Evolutionary conservation across 2,113 vertebrate genomes (phyloP), one percentile per base, ranked within the genome.

Genomic region (Tautogolabrus adspersus): DNA sequence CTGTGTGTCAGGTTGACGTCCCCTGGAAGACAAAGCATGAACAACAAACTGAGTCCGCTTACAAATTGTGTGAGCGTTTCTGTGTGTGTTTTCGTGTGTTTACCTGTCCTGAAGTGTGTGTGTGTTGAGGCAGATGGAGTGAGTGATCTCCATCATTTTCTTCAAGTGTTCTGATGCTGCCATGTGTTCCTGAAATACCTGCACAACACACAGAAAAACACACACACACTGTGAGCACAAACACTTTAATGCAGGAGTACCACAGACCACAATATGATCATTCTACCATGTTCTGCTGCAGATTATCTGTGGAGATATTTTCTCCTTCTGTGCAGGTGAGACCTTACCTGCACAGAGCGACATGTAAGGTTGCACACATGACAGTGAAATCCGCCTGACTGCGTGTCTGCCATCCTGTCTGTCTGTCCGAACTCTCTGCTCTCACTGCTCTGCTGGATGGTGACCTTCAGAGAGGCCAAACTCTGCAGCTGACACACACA

Each of bases 141-240:
- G 65, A 19, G 88, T 90, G 88, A 99, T 93, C 69, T 96, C 95
- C 82, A 93, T 92, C 44, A 98, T 94, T 46, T 94, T 95, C 87
- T 93, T 94, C 90, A 97, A 94, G 79, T 99, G 98, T 51, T 95
- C 94, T 75, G 93, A 64, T 40, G 94, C 96, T 3, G 84, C 86
- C 96, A 99, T 95, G 91, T 99, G 97, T 34, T 94, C 89, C 72
- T 97, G 96, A 88, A 99, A 99, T 64, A 94, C 94, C 98, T 99
- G 83, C 8, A 57, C 0, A 46, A 60, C 30, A 62, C 30, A 37
- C 38, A 75, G 10, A 64, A 49, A 57, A 57, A 56, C 59, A 66
- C 54, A 56, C 52, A 63, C 26, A 62, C 61, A 54, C 54, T 72
- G 30, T 55, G 66, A 49, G 54, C 66, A 72, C 22, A 61, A 57